These are phyloP conservation scores for Apomyelois bistriatella DNA, from an alignment of 2,888 invertebrate genomes.

Conservation along the genomic window DNA sequence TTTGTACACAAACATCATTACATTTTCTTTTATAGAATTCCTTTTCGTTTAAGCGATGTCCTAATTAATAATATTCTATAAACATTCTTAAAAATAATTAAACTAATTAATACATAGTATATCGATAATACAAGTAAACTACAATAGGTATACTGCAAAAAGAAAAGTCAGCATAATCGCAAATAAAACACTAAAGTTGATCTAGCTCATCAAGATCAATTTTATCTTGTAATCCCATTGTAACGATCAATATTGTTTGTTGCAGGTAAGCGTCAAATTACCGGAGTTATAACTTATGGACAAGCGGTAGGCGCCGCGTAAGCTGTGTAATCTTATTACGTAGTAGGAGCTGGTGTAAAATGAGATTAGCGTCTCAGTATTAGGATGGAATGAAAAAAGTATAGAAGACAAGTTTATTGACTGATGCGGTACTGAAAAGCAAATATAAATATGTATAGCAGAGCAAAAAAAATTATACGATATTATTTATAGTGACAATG, in stretches of 20 bases:
- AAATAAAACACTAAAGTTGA: neutral
- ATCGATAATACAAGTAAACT: too few relatives aligned
- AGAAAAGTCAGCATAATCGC: neutral
- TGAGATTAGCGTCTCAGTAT: slow-evolving; percentile 54
- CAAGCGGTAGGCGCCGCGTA: slow-evolving; percentile 43
- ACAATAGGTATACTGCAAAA: neutral
- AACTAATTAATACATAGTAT: too few relatives aligned
- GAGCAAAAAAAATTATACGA: too few relatives aligned
- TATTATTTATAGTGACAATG: too few relatives aligned
- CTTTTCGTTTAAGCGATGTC: too few relatives aligned
- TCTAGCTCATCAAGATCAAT: neutral
- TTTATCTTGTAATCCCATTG: slow-evolving; percentile 13
- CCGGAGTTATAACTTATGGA: slow-evolving; percentile 30
- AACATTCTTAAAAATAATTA: too few relatives aligned
- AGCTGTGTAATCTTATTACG: slow-evolving; percentile 62
- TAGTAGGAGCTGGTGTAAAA: slow-evolving; percentile 52
- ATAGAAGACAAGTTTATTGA: neutral
- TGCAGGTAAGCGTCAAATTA: slow-evolving; percentile 47
- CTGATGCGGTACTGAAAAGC: neutral
- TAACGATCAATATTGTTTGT: slow-evolving; percentile 27
- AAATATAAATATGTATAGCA: too few relatives aligned
- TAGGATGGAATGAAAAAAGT: slow-evolving; percentile 15
- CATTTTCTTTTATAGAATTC: too few relatives aligned
- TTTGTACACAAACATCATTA: too few relatives aligned
- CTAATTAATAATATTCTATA: too few relatives aligned